Percentiles rank a stretch among this genome's conserved stretches.
phyloP scores from a whole-genome alignment of 2,888 invertebrate genomes.

The Mantis religiosa region DNA sequence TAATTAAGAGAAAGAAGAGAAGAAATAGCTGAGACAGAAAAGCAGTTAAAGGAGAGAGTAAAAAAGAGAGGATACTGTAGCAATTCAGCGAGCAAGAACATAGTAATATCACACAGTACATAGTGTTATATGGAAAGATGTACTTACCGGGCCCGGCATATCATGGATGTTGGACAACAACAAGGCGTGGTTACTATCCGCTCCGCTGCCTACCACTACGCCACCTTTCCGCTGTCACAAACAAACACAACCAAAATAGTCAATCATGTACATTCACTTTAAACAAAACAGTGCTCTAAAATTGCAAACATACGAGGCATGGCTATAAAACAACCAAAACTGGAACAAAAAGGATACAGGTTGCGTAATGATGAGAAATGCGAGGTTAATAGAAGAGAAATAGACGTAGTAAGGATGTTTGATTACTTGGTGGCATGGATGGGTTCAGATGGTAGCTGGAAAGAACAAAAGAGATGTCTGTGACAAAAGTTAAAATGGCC shows the following conservation, averaged over 20 bases:
- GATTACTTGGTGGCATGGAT: too few relatives aligned
- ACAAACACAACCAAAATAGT: constrained; percentile 1
- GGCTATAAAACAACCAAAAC: too few relatives aligned
- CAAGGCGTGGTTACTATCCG: constrained; percentile 52
- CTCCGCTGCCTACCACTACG: constrained; percentile 17
- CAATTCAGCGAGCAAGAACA: not conserved
- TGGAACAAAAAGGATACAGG: too few relatives aligned
- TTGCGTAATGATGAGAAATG: too few relatives aligned
- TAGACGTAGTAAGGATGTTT: too few relatives aligned
- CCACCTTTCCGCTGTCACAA: constrained; percentile 49
- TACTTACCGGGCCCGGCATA: constrained; percentile 57
- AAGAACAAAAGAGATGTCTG: too few relatives aligned
- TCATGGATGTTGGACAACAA: constrained; percentile 56
- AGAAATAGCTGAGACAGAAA: constrained; percentile 6
- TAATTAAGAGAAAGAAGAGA: constrained; percentile 20
- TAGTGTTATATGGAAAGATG: not conserved
- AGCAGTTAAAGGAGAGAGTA: constrained; percentile 19
- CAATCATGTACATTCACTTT: not conserved
- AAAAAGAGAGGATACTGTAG: not conserved
- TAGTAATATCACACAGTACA: not conserved
- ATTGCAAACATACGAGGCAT: too few relatives aligned
- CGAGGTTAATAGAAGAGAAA: too few relatives aligned
- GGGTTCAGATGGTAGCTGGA: too few relatives aligned
- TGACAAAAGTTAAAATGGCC: too few relatives aligned
- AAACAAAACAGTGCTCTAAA: too few relatives aligned